These are phyloP conservation scores for Microcebus griseorufus DNA, from an alignment of 2,113 vertebrate genomes.

Conservation along the genomic window DNA sequence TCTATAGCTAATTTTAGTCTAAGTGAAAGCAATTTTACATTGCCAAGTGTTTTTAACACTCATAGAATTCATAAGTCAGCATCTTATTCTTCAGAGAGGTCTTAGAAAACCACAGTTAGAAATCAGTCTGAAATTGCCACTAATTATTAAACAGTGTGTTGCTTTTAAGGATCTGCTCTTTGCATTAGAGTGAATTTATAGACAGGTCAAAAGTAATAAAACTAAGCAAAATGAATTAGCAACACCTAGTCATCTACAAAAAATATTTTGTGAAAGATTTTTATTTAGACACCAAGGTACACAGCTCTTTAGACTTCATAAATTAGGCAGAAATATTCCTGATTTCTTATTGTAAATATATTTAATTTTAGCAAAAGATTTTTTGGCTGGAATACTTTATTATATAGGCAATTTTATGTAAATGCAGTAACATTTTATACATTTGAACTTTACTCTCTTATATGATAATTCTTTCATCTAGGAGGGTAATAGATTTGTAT, in stretches of 20 bases:
- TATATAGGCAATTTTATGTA: neutral
- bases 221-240: neutral
- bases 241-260: neutral
- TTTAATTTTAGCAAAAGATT: neutral
- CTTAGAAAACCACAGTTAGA: neutral
- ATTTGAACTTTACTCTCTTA: neutral
- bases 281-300: neutral
- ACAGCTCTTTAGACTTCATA: neutral
- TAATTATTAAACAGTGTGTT: neutral
- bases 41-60: neutral
- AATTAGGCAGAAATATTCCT: neutral
- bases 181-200: neutral
- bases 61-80: neutral
- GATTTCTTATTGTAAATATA: neutral
- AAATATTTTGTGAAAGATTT: neutral
- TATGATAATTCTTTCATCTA: neutral
- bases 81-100: neutral
- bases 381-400: neutral
- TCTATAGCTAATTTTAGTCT: neutral
- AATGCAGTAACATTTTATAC: neutral
- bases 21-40: neutral
- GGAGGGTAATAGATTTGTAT: neutral
- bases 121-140: neutral
- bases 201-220: constrained; percentile 4
- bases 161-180: neutral